Evolutionary conservation across 2,888 invertebrate species (phyloP).

Genomic region (Pyrrhia umbra): DNA sequence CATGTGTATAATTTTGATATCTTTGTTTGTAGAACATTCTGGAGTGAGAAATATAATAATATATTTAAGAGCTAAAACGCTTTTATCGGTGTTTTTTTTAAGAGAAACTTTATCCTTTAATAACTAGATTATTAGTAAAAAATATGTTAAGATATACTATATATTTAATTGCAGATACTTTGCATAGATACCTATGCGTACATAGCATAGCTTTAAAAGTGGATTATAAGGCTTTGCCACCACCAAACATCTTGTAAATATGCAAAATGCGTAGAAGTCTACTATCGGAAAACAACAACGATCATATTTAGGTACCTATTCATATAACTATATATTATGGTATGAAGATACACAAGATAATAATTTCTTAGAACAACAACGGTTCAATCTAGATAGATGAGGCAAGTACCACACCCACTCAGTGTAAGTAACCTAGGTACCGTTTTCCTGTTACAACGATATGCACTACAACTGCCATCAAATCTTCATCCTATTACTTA

Average conservation of each 20-base stretch:
- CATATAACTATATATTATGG: not conserved
- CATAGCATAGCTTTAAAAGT: no score
- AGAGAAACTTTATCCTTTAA: no score
- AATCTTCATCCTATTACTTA: not conserved
- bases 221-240: no score
- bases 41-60: no score
- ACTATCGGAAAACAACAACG: not conserved
- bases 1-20: not conserved
- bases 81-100: no score
- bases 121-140: no score
- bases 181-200: no score
- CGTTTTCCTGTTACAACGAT: not conserved
- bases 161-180: no score
- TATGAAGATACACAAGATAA: not conserved
- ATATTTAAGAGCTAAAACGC: no score
- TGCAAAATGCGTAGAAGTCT: not conserved
- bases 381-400: not conserved
- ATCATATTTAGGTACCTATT: no score
- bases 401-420: not conserved
- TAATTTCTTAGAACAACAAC: not conserved
- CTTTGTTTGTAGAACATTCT: not conserved
- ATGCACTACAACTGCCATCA: not conserved
- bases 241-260: no score
- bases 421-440: not conserved
- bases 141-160: no score